Conservation (phyloP, 2,797 vertebrate species). For the Crenuchus spilurus region DNA sequence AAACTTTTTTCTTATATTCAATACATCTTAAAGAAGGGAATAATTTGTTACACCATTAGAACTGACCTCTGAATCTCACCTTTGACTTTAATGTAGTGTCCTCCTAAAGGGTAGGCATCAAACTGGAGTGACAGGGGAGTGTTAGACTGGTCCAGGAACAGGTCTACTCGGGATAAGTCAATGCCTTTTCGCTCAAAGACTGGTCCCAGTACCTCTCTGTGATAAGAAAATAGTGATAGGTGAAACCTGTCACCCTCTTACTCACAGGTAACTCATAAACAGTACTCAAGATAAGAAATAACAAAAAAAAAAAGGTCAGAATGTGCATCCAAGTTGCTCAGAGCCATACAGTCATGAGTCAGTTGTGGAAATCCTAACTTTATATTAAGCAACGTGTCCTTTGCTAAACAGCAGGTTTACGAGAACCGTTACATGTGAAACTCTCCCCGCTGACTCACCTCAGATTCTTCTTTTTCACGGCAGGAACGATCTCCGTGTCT, state of each 20-base stretch:
- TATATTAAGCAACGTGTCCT: neutral
- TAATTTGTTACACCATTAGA: too few species aligned
- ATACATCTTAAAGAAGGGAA: too few species aligned
- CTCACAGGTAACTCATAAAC: neutral
- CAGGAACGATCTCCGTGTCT: conserved; percentile 90
- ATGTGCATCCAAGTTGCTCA: neutral
- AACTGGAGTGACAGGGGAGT: conserved; percentile 92
- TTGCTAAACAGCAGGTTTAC: neutral
- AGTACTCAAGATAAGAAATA: neutral
- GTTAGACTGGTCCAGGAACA: conserved; percentile 97
- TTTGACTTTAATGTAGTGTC: conserved; percentile 94
- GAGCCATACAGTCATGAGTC: neutral
- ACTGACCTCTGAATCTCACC: conserved; percentile 75
- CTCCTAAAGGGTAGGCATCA: conserved; percentile 92
- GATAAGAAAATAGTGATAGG: neutral
- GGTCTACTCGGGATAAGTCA: conserved; percentile 81
- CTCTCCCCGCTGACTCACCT: conserved; percentile 74
- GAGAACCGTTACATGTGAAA: neutral
- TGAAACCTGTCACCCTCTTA: neutral
- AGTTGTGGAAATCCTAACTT: neutral
- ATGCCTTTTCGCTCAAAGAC: conserved; percentile 93
- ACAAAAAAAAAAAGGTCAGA: neutral
- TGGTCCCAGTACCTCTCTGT: conserved; percentile 89
- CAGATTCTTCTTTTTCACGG: conserved; percentile 92
- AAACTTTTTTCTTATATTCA: too few species aligned